Evolutionary conservation across 2,113 vertebrate species (phyloP).

Genomic region (Megaptera novaeangliae): DNA sequence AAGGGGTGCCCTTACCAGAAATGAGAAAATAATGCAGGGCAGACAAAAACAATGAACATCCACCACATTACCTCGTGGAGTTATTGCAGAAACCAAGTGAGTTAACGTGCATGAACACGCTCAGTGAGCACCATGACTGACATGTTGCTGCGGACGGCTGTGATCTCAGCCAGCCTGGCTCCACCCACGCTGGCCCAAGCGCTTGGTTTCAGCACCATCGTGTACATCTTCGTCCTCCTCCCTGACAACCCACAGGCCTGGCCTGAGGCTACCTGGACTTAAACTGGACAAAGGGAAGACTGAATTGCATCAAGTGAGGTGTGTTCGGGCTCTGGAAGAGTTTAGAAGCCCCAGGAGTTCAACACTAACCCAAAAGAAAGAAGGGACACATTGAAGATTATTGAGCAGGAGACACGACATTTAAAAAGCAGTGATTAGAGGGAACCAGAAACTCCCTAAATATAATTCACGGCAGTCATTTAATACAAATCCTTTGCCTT

Average conservation of each 20-base stretch:
- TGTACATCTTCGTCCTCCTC: not conserved
- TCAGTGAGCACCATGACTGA: fast-evolving
- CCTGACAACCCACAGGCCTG: not conserved
- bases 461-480: not conserved
- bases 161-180: not conserved
- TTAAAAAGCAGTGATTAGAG: not conserved
- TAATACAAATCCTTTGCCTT: no score
- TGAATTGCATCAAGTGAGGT: fast-evolving
- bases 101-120: fast-evolving
- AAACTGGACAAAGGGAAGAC: not conserved
- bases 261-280: not conserved
- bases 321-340: not conserved
- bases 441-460: not conserved
- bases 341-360: not conserved
- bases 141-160: not conserved
- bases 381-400: not conserved
- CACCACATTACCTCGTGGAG: fast-evolving
- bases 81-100: not conserved
- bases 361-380: not conserved
- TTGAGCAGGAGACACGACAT: not conserved
- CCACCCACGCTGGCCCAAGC: not conserved
- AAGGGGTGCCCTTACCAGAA: not conserved
- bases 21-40: not conserved
- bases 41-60: not conserved
- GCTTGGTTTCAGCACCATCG: not conserved